A percentile compares a stretch with the other conserved stretches of the same genome.
Conservation (phyloP, 1,140 invertebrate species). For the Gyrodactylus salaris region DNA sequence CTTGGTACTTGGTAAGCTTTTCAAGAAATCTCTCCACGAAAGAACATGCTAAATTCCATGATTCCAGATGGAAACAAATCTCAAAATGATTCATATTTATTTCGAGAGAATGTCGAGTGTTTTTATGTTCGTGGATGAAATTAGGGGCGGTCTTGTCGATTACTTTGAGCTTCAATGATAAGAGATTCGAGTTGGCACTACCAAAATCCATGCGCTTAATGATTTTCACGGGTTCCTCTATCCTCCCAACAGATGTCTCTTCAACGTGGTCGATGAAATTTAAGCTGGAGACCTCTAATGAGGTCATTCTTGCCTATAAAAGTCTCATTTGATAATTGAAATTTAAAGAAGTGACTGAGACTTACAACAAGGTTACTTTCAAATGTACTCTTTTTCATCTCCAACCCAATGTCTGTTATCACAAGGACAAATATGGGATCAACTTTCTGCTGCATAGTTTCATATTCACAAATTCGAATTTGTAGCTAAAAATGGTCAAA, state of each 20-base stretch:
- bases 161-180: neutral
- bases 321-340: neutral
- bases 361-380: neutral
- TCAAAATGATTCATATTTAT: neutral
- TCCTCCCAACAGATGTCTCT: neutral
- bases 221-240: neutral
- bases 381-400: neutral
- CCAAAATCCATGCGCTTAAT: neutral
- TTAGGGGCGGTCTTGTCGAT: neutral
- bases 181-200: neutral
- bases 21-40: neutral
- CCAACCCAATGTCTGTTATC: neutral
- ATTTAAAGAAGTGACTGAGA: neutral
- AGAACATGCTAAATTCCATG: neutral
- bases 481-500: neutral
- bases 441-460: neutral
- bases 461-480: neutral
- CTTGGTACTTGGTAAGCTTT: neutral
- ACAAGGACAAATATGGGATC: neutral
- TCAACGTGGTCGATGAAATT: neutral
- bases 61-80: neutral
- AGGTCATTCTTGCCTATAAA: neutral
- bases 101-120: neutral
- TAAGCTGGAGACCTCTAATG: neutral
- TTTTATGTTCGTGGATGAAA: neutral